Percentiles rank a stretch among this genome's conserved stretches.
Conservation (phyloP, 2,113 vertebrate species). For the Centropristis striata region DNA sequence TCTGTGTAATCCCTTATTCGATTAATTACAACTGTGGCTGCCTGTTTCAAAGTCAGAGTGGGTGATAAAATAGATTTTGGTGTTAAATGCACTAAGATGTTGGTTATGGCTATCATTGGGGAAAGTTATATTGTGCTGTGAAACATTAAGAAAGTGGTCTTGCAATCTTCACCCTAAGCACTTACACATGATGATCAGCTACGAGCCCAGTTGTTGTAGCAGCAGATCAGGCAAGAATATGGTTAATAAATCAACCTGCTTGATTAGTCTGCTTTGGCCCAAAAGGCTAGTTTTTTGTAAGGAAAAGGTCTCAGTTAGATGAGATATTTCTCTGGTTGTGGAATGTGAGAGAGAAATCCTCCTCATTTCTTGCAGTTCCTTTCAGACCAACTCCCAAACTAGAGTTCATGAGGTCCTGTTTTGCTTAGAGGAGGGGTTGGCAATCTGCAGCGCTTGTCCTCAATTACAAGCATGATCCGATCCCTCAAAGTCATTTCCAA, state of each 20-base stretch:
- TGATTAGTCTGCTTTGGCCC: not conserved
- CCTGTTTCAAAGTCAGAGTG: constrained; percentile 24
- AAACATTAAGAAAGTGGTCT: not conserved
- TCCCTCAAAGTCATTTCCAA: constrained; percentile 68
- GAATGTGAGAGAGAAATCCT: constrained; percentile 55
- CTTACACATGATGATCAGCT: not conserved
- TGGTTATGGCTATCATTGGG: not conserved
- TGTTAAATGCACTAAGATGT: not conserved
- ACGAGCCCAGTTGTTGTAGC: not conserved
- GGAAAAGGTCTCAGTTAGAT: constrained; percentile 1
- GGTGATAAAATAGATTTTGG: constrained; percentile 19
- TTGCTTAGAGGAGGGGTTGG: constrained; percentile 52
- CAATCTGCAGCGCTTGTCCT: constrained; percentile 59
- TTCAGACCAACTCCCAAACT: constrained; percentile 61
- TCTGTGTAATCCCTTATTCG: constrained; percentile 37
- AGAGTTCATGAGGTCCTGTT: constrained; percentile 64
- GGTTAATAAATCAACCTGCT: not conserved
- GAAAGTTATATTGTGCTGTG: not conserved
- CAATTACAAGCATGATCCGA: constrained; percentile 65
- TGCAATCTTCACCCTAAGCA: not conserved
- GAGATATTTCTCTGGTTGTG: constrained; percentile 33
- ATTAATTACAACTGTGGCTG: constrained; percentile 19
- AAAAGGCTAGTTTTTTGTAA: not conserved
- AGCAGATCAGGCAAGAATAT: not conserved
- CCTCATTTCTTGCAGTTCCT: constrained; percentile 42